Percentiles rank a stretch among this genome's conserved stretches.
Conservation (phyloP, 2,888 invertebrate genomes). For the Drosophila cracens region DNA sequence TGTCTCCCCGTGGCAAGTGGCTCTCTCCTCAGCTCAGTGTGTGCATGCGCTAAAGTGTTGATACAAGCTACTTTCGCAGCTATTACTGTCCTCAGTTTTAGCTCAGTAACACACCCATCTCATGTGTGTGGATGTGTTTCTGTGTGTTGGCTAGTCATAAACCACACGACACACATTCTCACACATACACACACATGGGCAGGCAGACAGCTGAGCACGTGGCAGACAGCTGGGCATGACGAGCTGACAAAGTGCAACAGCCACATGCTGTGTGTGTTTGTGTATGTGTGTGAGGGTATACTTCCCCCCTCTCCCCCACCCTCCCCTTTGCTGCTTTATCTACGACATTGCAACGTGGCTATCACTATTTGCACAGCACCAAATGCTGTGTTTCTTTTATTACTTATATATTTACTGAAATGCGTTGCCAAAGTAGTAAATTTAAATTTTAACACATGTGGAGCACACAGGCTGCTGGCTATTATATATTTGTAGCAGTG, state of each 20-base stretch:
- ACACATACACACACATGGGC: background rate
- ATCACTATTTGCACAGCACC: constrained; percentile 47
- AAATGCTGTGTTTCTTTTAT: constrained; percentile 42
- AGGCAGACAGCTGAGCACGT: constrained; percentile 67
- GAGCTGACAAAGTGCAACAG: constrained; percentile 75
- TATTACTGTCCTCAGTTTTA: constrained; percentile 56
- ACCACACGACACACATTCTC: constrained; percentile 32
- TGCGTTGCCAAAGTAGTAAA: background rate
- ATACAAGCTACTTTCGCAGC: constrained; percentile 73
- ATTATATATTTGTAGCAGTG: constrained; percentile 18
- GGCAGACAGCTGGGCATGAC: constrained; percentile 71
- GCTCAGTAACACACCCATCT: constrained; percentile 61
- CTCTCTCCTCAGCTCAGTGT: constrained; percentile 61
- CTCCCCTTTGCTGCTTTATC: background rate
- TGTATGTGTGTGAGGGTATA: background rate
- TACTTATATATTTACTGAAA: background rate
- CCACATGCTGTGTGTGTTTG: constrained; percentile 23
- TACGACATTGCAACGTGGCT: constrained; percentile 13
- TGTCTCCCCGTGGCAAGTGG: constrained; percentile 49
- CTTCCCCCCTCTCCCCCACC: background rate
- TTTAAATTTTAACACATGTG: background rate
- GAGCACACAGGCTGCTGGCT: background rate
- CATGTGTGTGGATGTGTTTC: constrained; percentile 18
- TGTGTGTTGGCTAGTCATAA: constrained; percentile 47
- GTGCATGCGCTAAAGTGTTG: constrained; percentile 78